phyloP scores from a whole-genome alignment of 2,888 invertebrate genomes.

The Exocentrus adspersus region DNA sequence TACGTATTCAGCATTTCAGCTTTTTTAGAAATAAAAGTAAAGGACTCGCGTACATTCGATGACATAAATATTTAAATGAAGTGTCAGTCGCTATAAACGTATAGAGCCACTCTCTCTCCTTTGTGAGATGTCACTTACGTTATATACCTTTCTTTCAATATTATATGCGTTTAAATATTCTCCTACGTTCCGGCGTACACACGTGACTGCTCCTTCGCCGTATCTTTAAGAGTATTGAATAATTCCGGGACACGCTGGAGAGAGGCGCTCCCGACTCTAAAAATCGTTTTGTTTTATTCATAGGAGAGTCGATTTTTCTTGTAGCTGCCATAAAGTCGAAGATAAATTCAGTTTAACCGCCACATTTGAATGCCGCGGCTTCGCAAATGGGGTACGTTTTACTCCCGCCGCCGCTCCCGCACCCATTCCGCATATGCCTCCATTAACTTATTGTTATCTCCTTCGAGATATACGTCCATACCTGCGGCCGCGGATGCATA shows the following conservation, averaged over 20 bases:
- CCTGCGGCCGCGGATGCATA: background rate
- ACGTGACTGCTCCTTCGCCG: slow-evolving; percentile 55
- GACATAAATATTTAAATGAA: slow-evolving; percentile 43
- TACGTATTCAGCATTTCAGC: no score
- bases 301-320: slow-evolving; percentile 59
- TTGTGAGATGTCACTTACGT: slow-evolving; percentile 46
- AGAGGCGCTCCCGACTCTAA: slow-evolving; percentile 57
- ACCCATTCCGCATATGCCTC: slow-evolving; percentile 32
- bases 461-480: slow-evolving; percentile 23
- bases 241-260: slow-evolving; percentile 58
- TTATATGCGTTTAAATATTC: slow-evolving; percentile 57
- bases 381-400: slow-evolving; percentile 48
- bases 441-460: slow-evolving; percentile 46
- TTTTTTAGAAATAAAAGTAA: no score
- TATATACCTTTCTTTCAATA: slow-evolving; percentile 53
- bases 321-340: slow-evolving; percentile 57
- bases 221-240: slow-evolving; percentile 61
- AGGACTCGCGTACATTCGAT: slow-evolving; percentile 29
- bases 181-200: slow-evolving; percentile 54
- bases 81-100: slow-evolving; percentile 43
- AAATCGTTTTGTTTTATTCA: slow-evolving; percentile 63
- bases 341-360: slow-evolving; percentile 56
- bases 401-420: slow-evolving; percentile 22
- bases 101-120: slow-evolving; percentile 39
- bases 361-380: slow-evolving; percentile 54